Conservation (phyloP, 2,797 vertebrate genomes). For the Epinephelus awoara region DNA sequence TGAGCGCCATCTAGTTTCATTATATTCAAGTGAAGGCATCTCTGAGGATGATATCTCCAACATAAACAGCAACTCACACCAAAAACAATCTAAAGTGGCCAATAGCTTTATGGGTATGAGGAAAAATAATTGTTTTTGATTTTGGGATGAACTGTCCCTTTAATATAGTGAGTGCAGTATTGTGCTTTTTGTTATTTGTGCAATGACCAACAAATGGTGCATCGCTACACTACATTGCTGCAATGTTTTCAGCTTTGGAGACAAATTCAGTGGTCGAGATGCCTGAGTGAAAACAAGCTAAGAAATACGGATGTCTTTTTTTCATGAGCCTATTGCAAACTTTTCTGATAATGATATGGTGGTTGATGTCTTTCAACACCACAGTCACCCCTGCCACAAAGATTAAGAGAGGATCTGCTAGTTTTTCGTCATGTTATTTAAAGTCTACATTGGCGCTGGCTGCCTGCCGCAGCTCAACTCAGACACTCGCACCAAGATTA, state of each 20-base stretch:
- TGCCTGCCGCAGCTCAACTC: conserved; percentile 51
- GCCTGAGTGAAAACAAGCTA: conserved; percentile 19
- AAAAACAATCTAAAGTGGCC: no score
- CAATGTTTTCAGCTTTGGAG: conserved; percentile 4
- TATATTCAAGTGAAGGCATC: no score
- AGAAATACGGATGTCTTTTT: background rate
- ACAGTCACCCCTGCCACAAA: conserved; percentile 48
- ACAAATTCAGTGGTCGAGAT: background rate
- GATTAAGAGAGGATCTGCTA: conserved; percentile 57
- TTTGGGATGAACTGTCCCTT: no score
- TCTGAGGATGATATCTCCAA: no score
- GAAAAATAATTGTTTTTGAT: no score
- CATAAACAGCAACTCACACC: no score
- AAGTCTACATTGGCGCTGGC: conserved; percentile 54
- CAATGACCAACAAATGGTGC: background rate
- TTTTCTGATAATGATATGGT: conserved; percentile 41
- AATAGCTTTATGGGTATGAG: no score
- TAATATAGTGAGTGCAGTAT: background rate
- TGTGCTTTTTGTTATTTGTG: background rate
- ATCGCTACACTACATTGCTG: background rate
- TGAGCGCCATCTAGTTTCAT: no score
- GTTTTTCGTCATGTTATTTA: conserved; percentile 64
- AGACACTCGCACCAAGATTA: conserved; percentile 51
- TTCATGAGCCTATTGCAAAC: conserved; percentile 19
- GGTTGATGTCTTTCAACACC: conserved; percentile 48